phyloP scores from a whole-genome alignment of 2,113 vertebrate genomes.

The Atherinomorus stipes region DNA sequence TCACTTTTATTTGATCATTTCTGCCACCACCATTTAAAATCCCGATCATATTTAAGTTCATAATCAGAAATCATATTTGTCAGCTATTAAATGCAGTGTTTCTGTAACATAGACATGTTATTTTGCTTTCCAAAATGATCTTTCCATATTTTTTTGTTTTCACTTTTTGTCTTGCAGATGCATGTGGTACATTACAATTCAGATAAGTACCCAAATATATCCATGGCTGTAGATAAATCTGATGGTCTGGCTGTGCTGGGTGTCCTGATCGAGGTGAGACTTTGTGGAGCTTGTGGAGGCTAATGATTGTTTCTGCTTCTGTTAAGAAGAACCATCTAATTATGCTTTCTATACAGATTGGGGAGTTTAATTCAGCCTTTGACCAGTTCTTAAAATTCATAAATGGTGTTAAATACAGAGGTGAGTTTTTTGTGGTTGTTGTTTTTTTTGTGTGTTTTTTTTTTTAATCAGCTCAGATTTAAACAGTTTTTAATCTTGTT shows the following conservation, averaged over 20 bases:
- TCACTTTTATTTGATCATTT: no score
- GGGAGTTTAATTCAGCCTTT: slow-evolving; percentile 88
- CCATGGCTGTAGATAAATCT: slow-evolving; percentile 86
- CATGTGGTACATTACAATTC: slow-evolving; percentile 96
- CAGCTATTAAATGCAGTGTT: background rate
- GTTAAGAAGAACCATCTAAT: background rate
- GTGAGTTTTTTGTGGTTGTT: slow-evolving; percentile 83
- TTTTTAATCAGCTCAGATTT: background rate
- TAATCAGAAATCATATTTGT: no score
- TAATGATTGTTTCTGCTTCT: background rate
- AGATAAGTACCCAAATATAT: slow-evolving; percentile 87
- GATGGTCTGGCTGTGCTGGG: slow-evolving; percentile 93
- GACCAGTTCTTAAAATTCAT: slow-evolving; percentile 90
- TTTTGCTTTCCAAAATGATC: background rate
- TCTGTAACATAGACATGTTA: background rate
- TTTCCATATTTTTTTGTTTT: background rate
- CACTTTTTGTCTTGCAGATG: slow-evolving; percentile 82
- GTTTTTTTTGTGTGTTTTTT: no score
- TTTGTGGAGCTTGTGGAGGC: background rate
- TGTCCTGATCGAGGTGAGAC: slow-evolving; percentile 91
- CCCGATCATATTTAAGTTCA: no score
- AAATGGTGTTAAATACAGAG: slow-evolving; percentile 87
- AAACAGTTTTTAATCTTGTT: background rate
- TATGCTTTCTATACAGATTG: slow-evolving; percentile 81
- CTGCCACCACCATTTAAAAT: no score